Evolutionary conservation across 2,888 invertebrate genomes (phyloP), one percentile per base, ranked within the genome.

Genomic region (Entomobrya proxima): DNA sequence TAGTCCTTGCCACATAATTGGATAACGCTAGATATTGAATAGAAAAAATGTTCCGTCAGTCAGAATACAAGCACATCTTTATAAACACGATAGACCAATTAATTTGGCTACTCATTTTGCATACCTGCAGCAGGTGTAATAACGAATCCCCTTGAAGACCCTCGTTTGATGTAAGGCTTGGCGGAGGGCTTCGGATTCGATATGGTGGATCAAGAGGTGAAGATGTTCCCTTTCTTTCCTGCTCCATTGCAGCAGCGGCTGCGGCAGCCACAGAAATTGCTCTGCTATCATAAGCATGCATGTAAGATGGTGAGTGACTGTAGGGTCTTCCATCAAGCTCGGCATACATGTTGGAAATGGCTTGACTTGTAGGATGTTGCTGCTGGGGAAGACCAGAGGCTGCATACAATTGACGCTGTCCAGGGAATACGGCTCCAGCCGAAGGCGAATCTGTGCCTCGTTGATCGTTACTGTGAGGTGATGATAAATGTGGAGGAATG

Each of bases 1-100:
- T 86, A 97, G 93, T 0, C 99, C 98, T 93, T 98, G 98, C 99
- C 99, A 99, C 96, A 98, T 97, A 64, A 98, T 96, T 11, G 98
- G 98, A 92, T 98, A 98, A 85, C 97, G 95, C 95, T 98, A 94
- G 18, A 93, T 92, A 82, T 90, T 11, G 11, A 13, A 87, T 87
- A 91, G 74, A 87, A 88, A 75, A 72, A 82, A 82, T n/a, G n/a
- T n/a, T n/a, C n/a, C n/a, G n/a, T n/a, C n/a, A n/a, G n/a, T n/a
- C n/a, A n/a, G n/a, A n/a, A n/a, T n/a, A 58, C 35, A 67, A 77
- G 72, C 18, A 85, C 72, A 72, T 80, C 27, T 24, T 75, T 27
- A 74, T 44, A n/a, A 32, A 30, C 9, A 80, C 2, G 27, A 6
- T 32, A 52, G 15, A 76, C 15, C 52, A 32, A 55, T 47, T 74